A percentile compares a stretch with the other conserved stretches of the same genome.
phyloP scores from a whole-genome alignment of 1,140 invertebrate genomes.

The Nomia melanderi region DNA sequence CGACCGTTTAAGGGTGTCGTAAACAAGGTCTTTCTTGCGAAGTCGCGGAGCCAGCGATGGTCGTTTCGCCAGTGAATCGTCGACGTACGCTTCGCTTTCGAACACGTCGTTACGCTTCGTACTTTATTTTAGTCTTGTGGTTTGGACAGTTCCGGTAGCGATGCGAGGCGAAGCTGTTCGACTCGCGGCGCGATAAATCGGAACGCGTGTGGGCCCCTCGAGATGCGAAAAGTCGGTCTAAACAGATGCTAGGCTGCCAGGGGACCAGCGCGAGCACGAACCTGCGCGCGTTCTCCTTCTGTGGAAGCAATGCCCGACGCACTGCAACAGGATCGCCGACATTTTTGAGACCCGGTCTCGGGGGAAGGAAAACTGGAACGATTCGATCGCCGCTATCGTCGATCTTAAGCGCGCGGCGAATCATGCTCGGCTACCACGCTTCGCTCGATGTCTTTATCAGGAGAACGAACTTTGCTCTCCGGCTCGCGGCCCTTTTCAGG shows the following conservation, averaged over 20 bases:
- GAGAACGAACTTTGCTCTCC: slow-evolving; percentile 2
- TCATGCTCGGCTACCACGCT: slow-evolving; percentile 15
- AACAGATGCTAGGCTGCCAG: not conserved
- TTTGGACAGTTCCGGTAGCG: too few species aligned
- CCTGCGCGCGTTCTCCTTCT: slow-evolving; percentile 55
- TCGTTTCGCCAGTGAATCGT: too few species aligned
- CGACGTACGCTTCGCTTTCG: too few species aligned
- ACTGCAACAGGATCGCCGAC: slow-evolving; percentile 57
- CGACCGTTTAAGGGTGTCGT: too few species aligned
- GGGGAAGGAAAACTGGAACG: slow-evolving; percentile 43
- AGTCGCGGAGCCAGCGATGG: too few species aligned
- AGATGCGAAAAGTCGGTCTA: not conserved
- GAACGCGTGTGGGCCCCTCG: too few species aligned
- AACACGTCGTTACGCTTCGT: too few species aligned
- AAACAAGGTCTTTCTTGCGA: too few species aligned
- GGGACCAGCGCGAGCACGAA: slow-evolving; percentile 33
- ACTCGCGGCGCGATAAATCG: too few species aligned
- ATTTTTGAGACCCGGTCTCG: slow-evolving; percentile 46
- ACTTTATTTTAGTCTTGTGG: too few species aligned
- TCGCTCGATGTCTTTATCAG: not conserved
- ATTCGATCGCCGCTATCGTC: slow-evolving; percentile 35
- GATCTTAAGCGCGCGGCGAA: slow-evolving; percentile 14
- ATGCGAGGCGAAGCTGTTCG: too few species aligned
- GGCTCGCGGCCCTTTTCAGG: not conserved
- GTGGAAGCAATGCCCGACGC: slow-evolving; percentile 62